phyloP scores from a whole-genome alignment of 2,113 vertebrate genomes.

The Bubo bubo region DNA sequence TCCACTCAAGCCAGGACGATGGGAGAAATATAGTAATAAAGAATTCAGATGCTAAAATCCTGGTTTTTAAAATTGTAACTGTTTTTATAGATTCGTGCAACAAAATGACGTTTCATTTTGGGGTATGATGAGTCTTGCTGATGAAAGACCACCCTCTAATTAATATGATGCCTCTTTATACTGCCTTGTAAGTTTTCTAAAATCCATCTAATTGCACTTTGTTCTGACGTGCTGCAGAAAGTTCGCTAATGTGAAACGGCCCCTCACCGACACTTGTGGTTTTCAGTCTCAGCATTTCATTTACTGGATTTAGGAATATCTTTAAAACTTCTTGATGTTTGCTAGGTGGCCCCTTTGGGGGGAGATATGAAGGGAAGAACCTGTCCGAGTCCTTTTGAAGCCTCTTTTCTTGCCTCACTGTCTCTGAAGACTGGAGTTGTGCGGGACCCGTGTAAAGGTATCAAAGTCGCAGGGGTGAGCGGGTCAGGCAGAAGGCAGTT shows the following conservation, averaged over 20 bases:
- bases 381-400: background rate
- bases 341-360: background rate
- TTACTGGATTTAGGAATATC: background rate
- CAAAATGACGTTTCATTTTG: rapidly evolving
- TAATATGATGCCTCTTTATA: background rate
- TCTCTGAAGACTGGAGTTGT: background rate
- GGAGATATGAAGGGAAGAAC: background rate
- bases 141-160: background rate
- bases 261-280: background rate
- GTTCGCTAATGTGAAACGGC: background rate
- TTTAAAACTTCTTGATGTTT: background rate
- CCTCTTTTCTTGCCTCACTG: background rate
- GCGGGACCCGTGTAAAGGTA: rapidly evolving
- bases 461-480: background rate
- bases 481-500: background rate
- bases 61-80: rapidly evolving
- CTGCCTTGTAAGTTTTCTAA: background rate
- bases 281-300: constrained; percentile 31
- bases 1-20: background rate
- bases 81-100: background rate
- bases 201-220: constrained; percentile 13
- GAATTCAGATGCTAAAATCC: background rate
- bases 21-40: background rate
- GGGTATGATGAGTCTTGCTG: background rate
- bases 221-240: background rate